Percentiles rank a stretch among this genome's conserved stretches.
phyloP scores from a whole-genome alignment of 2,797 vertebrate species.

The Trematomus bernacchii region DNA sequence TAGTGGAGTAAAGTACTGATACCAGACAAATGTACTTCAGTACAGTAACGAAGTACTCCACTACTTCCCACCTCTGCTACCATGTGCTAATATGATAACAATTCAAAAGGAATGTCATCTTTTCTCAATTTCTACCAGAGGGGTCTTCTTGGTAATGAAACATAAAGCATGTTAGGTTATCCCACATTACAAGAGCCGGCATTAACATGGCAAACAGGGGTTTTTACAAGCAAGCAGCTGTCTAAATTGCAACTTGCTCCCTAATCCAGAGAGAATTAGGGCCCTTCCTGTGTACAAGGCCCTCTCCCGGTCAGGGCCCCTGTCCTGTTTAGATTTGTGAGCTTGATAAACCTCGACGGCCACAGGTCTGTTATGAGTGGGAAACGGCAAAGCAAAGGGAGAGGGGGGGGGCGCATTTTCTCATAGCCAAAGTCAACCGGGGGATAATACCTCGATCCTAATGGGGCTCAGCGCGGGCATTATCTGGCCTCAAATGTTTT shows the following conservation, averaged over 20 bases:
- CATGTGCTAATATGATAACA: no score
- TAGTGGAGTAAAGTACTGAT: no score
- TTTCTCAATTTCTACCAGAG: neutral
- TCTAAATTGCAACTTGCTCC: slow-evolving; percentile 80
- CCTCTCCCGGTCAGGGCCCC: slow-evolving; percentile 78
- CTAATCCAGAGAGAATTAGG: slow-evolving; percentile 84
- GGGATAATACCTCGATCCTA: slow-evolving; percentile 84
- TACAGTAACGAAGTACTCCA: no score
- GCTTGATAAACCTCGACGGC: slow-evolving; percentile 84
- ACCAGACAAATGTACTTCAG: no score
- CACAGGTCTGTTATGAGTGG: slow-evolving; percentile 88
- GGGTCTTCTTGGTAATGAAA: neutral
- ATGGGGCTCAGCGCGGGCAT: slow-evolving; percentile 83
- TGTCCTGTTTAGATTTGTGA: slow-evolving; percentile 86
- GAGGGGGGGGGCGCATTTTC: slow-evolving; percentile 70
- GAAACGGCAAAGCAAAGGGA: slow-evolving; percentile 71
- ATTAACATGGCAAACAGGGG: slow-evolving; percentile 20
- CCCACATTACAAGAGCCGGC: neutral
- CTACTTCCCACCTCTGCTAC: no score
- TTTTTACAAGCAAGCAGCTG: slow-evolving; percentile 76
- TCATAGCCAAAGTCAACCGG: slow-evolving; percentile 84
- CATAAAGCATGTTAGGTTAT: neutral
- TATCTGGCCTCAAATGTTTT: slow-evolving; percentile 77
- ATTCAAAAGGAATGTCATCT: neutral
- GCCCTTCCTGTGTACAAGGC: slow-evolving; percentile 83